Conservation (phyloP, 2,888 invertebrate genomes). For the Tortricodes alternella region DNA sequence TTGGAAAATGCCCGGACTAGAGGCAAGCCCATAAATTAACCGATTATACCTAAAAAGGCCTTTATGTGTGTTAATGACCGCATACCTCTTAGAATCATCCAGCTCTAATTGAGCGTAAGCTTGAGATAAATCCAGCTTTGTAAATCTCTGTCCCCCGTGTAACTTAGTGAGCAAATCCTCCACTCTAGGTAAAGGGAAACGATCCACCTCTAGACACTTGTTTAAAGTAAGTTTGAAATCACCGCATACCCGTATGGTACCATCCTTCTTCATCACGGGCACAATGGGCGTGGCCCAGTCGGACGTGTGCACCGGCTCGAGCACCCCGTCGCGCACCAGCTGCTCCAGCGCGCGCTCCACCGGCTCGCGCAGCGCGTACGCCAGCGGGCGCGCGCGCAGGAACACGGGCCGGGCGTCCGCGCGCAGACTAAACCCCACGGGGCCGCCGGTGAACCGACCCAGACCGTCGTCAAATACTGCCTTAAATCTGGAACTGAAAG, state of each 20-base stretch:
- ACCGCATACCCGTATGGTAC: too few species aligned
- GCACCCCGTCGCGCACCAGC: slow-evolving; percentile 17
- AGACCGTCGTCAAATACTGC: slow-evolving; percentile 39
- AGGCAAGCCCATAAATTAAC: slow-evolving; percentile 33
- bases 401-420: slow-evolving; percentile 22
- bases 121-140: too few species aligned
- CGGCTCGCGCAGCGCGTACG: too few species aligned
- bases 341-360: too few species aligned
- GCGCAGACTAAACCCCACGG: slow-evolving; percentile 31
- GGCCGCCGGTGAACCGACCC: slow-evolving; percentile 39
- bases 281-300: too few species aligned
- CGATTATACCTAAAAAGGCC: slow-evolving; percentile 36
- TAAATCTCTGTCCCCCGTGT: slow-evolving; percentile 14
- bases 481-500: slow-evolving; percentile 36
- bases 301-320: too few species aligned
- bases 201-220: too few species aligned
- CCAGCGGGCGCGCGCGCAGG: too few species aligned
- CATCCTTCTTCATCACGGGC: too few species aligned
- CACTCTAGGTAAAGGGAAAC: slow-evolving; percentile 32
- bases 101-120: slow-evolving; percentile 28
- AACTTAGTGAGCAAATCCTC: slow-evolving; percentile 28
- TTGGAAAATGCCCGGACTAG: slow-evolving; percentile 36
- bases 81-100: slow-evolving; percentile 29
- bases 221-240: too few species aligned
- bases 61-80: slow-evolving; percentile 36